Evolutionary conservation across 1,140 invertebrate genomes (phyloP).

Genomic region (Caenorhabditis brenneri): DNA sequence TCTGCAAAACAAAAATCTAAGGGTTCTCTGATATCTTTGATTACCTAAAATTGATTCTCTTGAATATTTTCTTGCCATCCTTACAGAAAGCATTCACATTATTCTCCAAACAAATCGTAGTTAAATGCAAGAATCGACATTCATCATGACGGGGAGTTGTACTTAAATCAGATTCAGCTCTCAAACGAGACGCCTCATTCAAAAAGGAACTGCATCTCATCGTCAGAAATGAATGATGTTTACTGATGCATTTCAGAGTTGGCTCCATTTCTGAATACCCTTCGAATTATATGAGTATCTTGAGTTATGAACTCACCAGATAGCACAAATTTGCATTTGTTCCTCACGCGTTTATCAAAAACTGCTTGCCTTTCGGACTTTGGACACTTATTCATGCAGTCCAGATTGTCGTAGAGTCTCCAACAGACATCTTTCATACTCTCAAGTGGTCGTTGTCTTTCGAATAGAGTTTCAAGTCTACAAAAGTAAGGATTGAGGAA

Average conservation of each 20-base stretch:
- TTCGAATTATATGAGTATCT: neutral
- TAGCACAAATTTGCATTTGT: constrained; percentile 39
- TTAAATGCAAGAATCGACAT: constrained; percentile 37
- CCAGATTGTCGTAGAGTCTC: constrained; percentile 40
- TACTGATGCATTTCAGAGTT: constrained; percentile 42
- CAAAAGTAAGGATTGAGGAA: neutral
- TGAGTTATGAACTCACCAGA: neutral
- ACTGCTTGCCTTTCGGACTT: constrained; percentile 1
- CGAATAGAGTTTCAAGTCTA: constrained; percentile 32
- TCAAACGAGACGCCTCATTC: constrained; percentile 9
- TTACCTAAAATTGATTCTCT: constrained; percentile 43
- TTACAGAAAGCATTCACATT: constrained; percentile 28
- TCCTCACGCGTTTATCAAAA: constrained; percentile 16
- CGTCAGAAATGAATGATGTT: constrained; percentile 37
- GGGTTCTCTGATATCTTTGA: neutral
- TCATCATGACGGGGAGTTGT: constrained; percentile 21
- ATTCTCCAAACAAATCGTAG: constrained; percentile 41
- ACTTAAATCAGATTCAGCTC: constrained; percentile 41
- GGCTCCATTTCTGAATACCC: constrained; percentile 28
- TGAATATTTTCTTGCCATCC: neutral
- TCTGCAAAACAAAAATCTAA: constrained; percentile 24
- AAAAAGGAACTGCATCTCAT: constrained; percentile 42
- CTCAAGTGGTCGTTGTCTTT: constrained; percentile 39
- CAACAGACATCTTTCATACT: constrained; percentile 45
- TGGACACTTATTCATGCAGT: constrained; percentile 44